phyloP scores from a whole-genome alignment of 2,797 vertebrate species.

The Spondyliosoma cantharus region DNA sequence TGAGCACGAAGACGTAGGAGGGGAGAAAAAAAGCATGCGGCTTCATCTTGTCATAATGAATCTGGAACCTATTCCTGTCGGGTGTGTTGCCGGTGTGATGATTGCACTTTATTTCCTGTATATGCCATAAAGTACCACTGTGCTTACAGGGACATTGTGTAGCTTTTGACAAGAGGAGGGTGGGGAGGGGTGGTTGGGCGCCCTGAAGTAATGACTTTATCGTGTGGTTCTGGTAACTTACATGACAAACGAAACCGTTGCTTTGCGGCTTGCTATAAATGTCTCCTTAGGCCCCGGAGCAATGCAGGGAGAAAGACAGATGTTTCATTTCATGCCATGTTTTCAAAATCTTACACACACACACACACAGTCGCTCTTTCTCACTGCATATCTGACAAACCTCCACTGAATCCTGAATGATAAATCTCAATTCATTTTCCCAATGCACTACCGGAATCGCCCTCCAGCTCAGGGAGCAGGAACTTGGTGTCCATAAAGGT shows the following conservation, averaged over 20 bases:
- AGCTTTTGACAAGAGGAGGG: conserved; percentile 70
- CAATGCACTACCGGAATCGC: conserved; percentile 49
- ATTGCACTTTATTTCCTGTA: conserved; percentile 73
- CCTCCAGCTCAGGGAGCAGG: conserved; percentile 51
- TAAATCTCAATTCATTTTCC: conserved; percentile 61
- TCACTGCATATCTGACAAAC: conserved; percentile 48
- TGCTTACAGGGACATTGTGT: conserved; percentile 71
- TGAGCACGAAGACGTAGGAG: conserved; percentile 62
- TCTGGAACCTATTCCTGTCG: conserved; percentile 71
- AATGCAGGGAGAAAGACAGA: conserved; percentile 77
- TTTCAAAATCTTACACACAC: conserved; percentile 63
- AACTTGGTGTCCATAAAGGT: conserved; percentile 67
- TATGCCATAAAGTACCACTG: conserved; percentile 71
- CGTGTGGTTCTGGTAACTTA: conserved; percentile 77
- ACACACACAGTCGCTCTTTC: background rate
- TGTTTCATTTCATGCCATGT: conserved; percentile 81
- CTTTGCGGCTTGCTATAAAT: conserved; percentile 78
- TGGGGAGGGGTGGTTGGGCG: background rate
- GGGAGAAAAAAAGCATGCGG: conserved; percentile 40
- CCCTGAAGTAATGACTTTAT: conserved; percentile 80
- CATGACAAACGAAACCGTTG: conserved; percentile 80
- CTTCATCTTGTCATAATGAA: conserved; percentile 75
- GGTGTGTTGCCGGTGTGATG: conserved; percentile 64
- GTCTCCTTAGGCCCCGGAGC: conserved; percentile 77
- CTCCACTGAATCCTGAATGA: conserved; percentile 67